Evolutionary conservation across 1,140 invertebrate species (phyloP).

Genomic region (Heterodera schachtii): DNA sequence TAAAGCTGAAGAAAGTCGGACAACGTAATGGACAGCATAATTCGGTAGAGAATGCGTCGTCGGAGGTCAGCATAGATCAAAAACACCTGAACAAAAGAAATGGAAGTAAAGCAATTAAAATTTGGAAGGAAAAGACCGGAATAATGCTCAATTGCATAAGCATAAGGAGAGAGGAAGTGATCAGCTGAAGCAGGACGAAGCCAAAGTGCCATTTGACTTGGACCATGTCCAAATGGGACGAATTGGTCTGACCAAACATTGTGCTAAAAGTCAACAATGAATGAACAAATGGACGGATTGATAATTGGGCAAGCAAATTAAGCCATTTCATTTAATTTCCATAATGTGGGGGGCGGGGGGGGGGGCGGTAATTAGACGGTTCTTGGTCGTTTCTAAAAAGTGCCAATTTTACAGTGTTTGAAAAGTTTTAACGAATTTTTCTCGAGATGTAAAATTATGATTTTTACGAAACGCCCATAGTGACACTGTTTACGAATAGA

Average conservation of each 20-base stretch:
- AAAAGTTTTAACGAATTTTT: too few species aligned
- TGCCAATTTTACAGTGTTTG: too few species aligned
- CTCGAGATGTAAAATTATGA: too few species aligned
- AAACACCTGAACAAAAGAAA: conserved; percentile 4
- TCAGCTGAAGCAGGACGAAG: conserved; percentile 19
- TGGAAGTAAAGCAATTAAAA: background rate
- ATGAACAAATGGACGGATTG: background rate
- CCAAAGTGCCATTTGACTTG: background rate
- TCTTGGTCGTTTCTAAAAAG: too few species aligned
- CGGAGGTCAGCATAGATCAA: conserved; percentile 21
- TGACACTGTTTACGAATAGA: too few species aligned
- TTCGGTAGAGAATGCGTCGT: conserved; percentile 25
- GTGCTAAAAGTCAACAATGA: too few species aligned
- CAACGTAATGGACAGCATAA: conserved; percentile 25
- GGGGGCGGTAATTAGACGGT: too few species aligned
- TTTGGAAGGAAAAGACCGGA: background rate
- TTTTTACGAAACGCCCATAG: too few species aligned
- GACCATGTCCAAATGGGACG: background rate
- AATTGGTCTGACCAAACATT: background rate
- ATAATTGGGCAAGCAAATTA: too few species aligned
- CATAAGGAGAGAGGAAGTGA: conserved; percentile 20
- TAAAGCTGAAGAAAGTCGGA: conserved; percentile 30
- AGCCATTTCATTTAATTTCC: too few species aligned
- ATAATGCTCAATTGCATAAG: conserved; percentile 13
- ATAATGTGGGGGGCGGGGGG: too few species aligned